Evolutionary conservation across 2,888 invertebrate genomes (phyloP).

Genomic region (Ophion ellenae): DNA sequence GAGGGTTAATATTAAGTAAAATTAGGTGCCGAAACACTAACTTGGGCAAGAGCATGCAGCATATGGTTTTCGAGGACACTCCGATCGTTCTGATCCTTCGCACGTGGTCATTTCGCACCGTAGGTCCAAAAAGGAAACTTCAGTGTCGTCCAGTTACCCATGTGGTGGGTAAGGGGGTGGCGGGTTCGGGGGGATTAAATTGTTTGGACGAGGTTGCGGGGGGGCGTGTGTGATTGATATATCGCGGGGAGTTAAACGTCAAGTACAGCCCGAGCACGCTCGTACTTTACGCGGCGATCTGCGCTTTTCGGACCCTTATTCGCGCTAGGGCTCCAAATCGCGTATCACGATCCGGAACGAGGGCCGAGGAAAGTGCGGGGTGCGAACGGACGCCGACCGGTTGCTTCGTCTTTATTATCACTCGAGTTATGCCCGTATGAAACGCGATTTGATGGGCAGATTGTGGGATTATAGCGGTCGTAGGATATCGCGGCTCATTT

Average conservation of each 20-base stretch:
- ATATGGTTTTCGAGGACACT: neutral
- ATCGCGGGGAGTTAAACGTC: constrained; percentile 66
- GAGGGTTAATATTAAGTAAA: neutral
- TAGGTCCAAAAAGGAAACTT: constrained; percentile 60
- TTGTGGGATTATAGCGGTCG: neutral
- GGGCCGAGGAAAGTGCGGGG: constrained; percentile 23
- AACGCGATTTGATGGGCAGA: constrained; percentile 10
- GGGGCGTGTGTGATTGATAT: constrained; percentile 75
- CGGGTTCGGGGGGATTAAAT: neutral
- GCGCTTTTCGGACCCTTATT: constrained; percentile 48
- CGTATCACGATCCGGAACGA: constrained; percentile 43
- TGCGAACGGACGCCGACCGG: constrained; percentile 26
- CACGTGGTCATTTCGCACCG: constrained; percentile 30
- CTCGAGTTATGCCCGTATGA: constrained; percentile 1
- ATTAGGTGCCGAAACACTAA: neutral
- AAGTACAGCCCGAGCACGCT: constrained; percentile 43
- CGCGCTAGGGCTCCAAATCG: constrained; percentile 35
- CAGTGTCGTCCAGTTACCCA: constrained; percentile 40
- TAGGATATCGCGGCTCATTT: neutral
- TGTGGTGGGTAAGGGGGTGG: neutral
- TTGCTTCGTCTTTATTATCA: constrained; percentile 57
- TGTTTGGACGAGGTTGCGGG: constrained; percentile 25
- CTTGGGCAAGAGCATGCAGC: too few relatives aligned
- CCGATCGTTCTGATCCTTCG: constrained; percentile 33
- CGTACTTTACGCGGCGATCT: constrained; percentile 38